These are phyloP conservation scores for Philopedon plagiatum DNA, from an alignment of 2,888 invertebrate genomes.

Conservation along the genomic window DNA sequence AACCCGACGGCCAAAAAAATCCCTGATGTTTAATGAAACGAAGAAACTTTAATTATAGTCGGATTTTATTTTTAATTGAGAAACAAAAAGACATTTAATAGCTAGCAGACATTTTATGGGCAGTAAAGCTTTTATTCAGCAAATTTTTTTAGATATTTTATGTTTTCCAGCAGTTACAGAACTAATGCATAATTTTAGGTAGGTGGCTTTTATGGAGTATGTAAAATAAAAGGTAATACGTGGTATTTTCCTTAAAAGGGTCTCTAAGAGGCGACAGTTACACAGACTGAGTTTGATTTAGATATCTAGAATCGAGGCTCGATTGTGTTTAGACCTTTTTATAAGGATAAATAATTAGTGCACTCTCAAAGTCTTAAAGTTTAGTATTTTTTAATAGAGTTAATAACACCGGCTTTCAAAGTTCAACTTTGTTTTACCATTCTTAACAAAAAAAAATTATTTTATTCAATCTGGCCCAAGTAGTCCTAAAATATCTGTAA, in stretches of 20 bases:
- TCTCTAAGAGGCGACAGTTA: too few relatives aligned
- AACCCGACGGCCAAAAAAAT: slow-evolving; percentile 30
- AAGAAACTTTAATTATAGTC: slow-evolving; percentile 43
- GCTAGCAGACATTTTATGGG: slow-evolving; percentile 17
- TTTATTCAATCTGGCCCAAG: too few relatives aligned
- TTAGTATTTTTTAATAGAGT: too few relatives aligned
- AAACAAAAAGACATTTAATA: slow-evolving; percentile 22
- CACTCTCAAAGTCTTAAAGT: too few relatives aligned
- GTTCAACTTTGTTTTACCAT: too few relatives aligned
- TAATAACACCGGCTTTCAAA: too few relatives aligned
- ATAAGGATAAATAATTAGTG: too few relatives aligned
- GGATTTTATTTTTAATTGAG: slow-evolving; percentile 39
- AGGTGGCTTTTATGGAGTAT: not conserved
- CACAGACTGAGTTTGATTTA: too few relatives aligned
- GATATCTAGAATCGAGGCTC: too few relatives aligned
- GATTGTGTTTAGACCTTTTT: too few relatives aligned
- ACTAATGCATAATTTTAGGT: slow-evolving; percentile 1
- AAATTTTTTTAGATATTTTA: slow-evolving; percentile 36
- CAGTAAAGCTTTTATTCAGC: slow-evolving; percentile 45
- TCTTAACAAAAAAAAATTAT: too few relatives aligned
- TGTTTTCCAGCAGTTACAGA: slow-evolving; percentile 25
- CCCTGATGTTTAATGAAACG: slow-evolving; percentile 26
- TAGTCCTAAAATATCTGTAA: too few relatives aligned
- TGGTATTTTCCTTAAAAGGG: not conserved
- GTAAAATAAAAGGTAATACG: not conserved